These are phyloP conservation scores for Aplodontia rufa DNA, from an alignment of 2,113 vertebrate genomes.

Conservation along the genomic window DNA sequence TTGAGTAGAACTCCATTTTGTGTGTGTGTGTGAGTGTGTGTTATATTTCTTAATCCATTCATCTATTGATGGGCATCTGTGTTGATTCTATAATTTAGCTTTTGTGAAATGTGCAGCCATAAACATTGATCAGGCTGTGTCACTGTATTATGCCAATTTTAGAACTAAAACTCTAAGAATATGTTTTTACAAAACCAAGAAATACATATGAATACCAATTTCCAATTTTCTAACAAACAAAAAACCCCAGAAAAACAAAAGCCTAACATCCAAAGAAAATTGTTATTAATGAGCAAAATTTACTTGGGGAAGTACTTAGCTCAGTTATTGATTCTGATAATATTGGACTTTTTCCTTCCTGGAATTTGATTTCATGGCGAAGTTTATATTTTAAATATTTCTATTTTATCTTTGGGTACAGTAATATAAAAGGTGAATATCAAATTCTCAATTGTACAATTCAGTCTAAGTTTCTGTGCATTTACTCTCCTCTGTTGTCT, in stretches of 20 bases:
- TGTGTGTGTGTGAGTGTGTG: too few species aligned
- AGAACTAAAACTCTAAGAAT: slow-evolving; percentile 14
- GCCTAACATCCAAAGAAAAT: neutral
- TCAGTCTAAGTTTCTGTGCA: neutral
- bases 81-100: too few species aligned
- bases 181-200: neutral
- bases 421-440: slow-evolving; percentile 3
- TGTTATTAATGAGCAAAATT: neutral
- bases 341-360: neutral
- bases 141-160: too few species aligned
- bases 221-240: neutral
- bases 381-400: neutral
- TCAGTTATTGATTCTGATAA: neutral
- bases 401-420: neutral
- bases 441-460: slow-evolving; percentile 20
- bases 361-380: neutral
- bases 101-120: too few species aligned
- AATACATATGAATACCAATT: neutral
- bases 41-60: too few species aligned
- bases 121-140: too few species aligned
- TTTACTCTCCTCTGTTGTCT: neutral
- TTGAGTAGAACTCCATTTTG: too few species aligned
- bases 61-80: too few species aligned
- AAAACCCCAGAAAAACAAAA: neutral
- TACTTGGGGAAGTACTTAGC: neutral